Evolutionary conservation across 1,140 invertebrate genomes (phyloP).

Genomic region (Radopholus similis): DNA sequence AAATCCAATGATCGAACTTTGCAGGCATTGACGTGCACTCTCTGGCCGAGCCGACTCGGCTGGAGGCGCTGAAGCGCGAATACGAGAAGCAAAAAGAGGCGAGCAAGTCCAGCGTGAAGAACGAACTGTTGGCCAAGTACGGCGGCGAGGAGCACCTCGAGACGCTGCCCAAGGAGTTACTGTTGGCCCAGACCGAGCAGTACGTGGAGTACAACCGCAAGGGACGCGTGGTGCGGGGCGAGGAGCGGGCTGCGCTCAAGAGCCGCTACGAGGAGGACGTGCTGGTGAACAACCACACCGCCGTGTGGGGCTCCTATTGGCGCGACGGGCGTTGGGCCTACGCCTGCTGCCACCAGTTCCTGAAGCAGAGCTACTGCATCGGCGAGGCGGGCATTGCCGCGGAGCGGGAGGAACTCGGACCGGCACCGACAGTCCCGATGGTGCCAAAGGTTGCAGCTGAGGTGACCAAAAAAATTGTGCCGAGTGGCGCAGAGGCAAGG

Average conservation of each 20-base stretch:
- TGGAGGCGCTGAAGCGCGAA: slow-evolving; percentile 83
- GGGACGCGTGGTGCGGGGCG: slow-evolving; percentile 78
- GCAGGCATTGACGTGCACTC: slow-evolving; percentile 93
- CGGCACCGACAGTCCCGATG: background rate
- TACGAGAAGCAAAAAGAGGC: slow-evolving; percentile 83
- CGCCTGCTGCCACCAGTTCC: slow-evolving; percentile 83
- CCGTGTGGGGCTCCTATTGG: slow-evolving; percentile 94
- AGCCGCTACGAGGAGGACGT: slow-evolving; percentile 90
- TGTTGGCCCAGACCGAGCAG: slow-evolving; percentile 89
- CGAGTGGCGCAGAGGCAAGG: background rate
- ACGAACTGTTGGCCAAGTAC: slow-evolving; percentile 63
- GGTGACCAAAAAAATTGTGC: background rate
- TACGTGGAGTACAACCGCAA: slow-evolving; percentile 92
- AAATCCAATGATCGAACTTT: too few species aligned
- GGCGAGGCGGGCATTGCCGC: slow-evolving; percentile 70
- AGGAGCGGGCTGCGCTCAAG: slow-evolving; percentile 78
- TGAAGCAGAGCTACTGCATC: slow-evolving; percentile 75
- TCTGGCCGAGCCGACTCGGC: slow-evolving; percentile 91
- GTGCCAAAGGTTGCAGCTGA: background rate
- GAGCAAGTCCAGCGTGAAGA: slow-evolving; percentile 71
- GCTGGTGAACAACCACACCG: slow-evolving; percentile 60
- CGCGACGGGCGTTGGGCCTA: slow-evolving; percentile 86
- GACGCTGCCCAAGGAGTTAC: slow-evolving; percentile 72
- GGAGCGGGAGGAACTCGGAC: slow-evolving; percentile 15
- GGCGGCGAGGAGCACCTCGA: slow-evolving; percentile 70